Evolutionary conservation across 1,140 invertebrate species (phyloP), one percentile per base, ranked within the genome.

Genomic region (Cepaea nemoralis): DNA sequence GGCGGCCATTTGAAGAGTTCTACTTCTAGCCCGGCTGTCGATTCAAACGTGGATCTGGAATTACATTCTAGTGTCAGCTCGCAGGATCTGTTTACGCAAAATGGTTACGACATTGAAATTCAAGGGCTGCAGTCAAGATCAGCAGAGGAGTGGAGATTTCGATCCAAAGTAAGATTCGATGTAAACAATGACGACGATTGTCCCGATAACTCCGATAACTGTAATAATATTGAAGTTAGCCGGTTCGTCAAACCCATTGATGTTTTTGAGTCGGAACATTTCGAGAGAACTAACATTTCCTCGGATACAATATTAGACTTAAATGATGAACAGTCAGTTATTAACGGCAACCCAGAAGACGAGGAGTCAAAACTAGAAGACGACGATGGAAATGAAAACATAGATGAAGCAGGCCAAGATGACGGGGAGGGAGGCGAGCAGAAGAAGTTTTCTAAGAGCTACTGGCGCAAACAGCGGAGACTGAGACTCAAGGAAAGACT

Each of bases 371-470:
- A 74, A 33, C 24, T 45, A 5, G 40, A 39, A 40, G 45, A 42
- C 5, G 6, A 35, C 31, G 50, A 77, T 2, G 16, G 3, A 37
- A 14, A 59, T 35, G 8, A 48, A 31, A 42, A 35, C 33, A 10
- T 37, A 35, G 1, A 33, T 59, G 45, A 76, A 55, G 27, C 14
- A 55, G 50, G 50, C 22, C 14, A 5, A 22, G 37, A 22, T 1
- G 31, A 37, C 16, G 31, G 45, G 33, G 77, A 67, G 12, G 77
- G 59, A 48, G 77, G 40, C 10, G 77, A 78, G 31, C 59, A 39
- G n/a, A 78, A 69, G 27, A 78, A 78, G 66, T 78, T 69, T 24
- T 69, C 77, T 0, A 78, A 78, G 42, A 78, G 77, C 40, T 78
- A 78, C 40, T 78, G 77, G 77, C 59, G 77, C 19, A 78, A 78